Conservation (phyloP, 2,113 vertebrate species). For the Trogon melanurus region DNA sequence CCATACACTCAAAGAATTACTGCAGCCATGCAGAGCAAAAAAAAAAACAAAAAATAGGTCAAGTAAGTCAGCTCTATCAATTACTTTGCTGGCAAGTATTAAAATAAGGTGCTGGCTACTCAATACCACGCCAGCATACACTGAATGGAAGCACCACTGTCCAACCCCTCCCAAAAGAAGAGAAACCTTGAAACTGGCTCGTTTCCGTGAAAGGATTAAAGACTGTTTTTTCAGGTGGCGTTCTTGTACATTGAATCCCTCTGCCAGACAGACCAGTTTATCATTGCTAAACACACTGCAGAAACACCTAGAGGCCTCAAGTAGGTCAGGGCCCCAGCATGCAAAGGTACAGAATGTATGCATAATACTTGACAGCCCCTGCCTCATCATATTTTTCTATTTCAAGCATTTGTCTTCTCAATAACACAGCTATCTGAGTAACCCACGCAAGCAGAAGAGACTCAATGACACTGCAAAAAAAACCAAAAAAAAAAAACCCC, state of each 20-base stretch:
- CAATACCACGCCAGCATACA: not conserved
- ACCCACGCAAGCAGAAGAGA: not conserved
- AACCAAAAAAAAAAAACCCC: not conserved
- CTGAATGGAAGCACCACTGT: not conserved
- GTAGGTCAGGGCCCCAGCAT: not conserved
- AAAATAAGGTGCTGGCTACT: not conserved
- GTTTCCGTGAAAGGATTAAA: slow-evolving; percentile 18
- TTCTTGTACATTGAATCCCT: not conserved
- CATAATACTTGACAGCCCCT: not conserved
- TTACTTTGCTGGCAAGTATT: not conserved
- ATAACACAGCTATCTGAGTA: not conserved
- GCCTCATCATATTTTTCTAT: slow-evolving; percentile 29
- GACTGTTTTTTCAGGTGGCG: not conserved
- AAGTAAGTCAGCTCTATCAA: not conserved
- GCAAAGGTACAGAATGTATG: not conserved
- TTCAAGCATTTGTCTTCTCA: slow-evolving; percentile 21
- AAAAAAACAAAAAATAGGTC: not conserved
- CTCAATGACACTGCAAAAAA: not conserved
- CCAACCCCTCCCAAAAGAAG: not conserved
- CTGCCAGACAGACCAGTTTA: not conserved
- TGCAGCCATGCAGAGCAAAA: no score
- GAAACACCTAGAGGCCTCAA: not conserved
- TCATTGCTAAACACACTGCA: not conserved
- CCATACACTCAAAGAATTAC: not conserved
- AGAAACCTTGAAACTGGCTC: not conserved